Percentiles rank a stretch among this genome's conserved stretches.
Evolutionary conservation across 1,140 invertebrate species (phyloP).

Genomic region (Drosophila pruinosa): DNA sequence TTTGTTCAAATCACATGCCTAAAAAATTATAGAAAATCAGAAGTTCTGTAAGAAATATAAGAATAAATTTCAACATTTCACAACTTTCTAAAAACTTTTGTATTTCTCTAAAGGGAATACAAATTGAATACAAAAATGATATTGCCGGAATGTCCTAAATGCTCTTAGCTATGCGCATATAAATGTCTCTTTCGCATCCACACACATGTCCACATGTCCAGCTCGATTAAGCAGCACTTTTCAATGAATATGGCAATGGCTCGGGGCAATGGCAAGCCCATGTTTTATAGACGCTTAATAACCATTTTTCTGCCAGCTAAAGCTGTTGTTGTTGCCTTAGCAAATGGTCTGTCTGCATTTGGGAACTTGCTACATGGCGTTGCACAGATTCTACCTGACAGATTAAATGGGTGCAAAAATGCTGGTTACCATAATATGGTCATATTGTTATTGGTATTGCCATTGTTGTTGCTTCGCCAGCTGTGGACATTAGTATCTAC

Average conservation of each 20-base stretch:
- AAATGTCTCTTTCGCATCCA: slow-evolving; percentile 13
- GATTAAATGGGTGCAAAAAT: slow-evolving; percentile 67
- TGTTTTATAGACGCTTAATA: slow-evolving; percentile 16
- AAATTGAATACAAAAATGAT: slow-evolving; percentile 22
- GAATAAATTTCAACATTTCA: too few species aligned
- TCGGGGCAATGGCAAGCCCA: neutral
- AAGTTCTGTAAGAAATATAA: too few species aligned
- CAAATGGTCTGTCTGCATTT: neutral
- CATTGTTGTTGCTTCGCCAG: neutral
- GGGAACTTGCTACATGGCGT: slow-evolving; percentile 9
- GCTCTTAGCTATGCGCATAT: slow-evolving; percentile 27
- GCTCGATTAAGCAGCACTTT: slow-evolving; percentile 64
- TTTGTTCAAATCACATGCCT: too few species aligned
- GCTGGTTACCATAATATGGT: slow-evolving; percentile 49
- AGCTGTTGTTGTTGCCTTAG: neutral
- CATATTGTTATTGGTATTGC: slow-evolving; percentile 36
- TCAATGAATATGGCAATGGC: slow-evolving; percentile 14
- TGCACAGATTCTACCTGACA: slow-evolving; percentile 49
- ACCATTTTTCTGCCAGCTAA: slow-evolving; percentile 11
- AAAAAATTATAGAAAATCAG: too few species aligned
- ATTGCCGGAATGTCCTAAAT: neutral
- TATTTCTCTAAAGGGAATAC: neutral
- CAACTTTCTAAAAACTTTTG: too few species aligned
- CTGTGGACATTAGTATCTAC: slow-evolving; percentile 5
- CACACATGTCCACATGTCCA: slow-evolving; percentile 19